Evolutionary conservation across 2,797 vertebrate species (phyloP).

Genomic region (Pseudomugil tenellus): DNA sequence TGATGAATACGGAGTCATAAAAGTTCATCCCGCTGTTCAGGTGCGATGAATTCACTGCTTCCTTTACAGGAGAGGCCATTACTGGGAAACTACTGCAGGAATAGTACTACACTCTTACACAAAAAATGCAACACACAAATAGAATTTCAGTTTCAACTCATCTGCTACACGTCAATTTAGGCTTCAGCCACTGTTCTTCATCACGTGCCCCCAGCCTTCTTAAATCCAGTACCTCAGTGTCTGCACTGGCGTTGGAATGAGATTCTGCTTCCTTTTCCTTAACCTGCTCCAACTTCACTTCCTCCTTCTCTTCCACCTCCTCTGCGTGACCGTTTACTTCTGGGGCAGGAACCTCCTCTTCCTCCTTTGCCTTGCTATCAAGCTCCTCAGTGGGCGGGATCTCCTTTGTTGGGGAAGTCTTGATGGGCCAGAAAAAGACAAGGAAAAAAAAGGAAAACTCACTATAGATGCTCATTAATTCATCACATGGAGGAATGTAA

Average conservation of each 20-base stretch:
- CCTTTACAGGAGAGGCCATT: neutral
- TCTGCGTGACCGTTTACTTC: slow-evolving; percentile 77
- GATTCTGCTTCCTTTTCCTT: slow-evolving; percentile 82
- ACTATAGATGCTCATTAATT: neutral
- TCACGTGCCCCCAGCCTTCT: no score
- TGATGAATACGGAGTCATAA: no score
- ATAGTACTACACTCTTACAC: neutral
- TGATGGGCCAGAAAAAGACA: rapidly evolving
- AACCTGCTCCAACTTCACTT: slow-evolving; percentile 76
- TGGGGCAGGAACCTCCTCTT: slow-evolving; percentile 59
- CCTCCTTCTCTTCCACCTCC: slow-evolving; percentile 74
- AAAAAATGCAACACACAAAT: no score
- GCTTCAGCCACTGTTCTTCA: no score
- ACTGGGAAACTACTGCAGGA: neutral
- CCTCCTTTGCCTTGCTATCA: slow-evolving; percentile 52
- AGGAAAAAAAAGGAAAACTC: neutral
- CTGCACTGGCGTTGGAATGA: slow-evolving; percentile 78
- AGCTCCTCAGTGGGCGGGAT: slow-evolving; percentile 66
- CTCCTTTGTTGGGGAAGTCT: slow-evolving; percentile 79
- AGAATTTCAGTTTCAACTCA: no score
- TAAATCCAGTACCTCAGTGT: slow-evolving; percentile 83
- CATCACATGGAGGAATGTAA: neutral
- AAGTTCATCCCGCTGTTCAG: neutral
- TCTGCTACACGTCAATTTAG: no score
- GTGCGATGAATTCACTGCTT: neutral